Percentiles rank a stretch among this genome's conserved stretches.
Evolutionary conservation across 2,888 invertebrate species (phyloP).

Genomic region (Drosophila heteroneura): DNA sequence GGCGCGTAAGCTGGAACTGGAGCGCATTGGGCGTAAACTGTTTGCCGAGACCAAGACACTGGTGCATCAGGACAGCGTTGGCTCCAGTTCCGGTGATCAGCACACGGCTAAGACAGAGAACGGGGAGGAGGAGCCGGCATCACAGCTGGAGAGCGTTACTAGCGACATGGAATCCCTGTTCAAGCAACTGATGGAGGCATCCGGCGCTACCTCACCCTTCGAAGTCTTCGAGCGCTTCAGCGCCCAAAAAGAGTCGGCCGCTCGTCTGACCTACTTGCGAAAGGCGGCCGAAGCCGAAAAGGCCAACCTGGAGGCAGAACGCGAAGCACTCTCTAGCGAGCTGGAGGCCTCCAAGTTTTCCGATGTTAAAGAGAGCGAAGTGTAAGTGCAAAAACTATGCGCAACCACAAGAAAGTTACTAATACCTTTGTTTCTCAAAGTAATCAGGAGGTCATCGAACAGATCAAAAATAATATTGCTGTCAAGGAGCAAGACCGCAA

Average conservation of each 20-base stretch:
- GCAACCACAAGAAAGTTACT: background rate
- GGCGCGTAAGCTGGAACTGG: conserved; percentile 90
- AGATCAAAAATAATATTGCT: conserved; percentile 88
- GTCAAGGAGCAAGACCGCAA: conserved; percentile 85
- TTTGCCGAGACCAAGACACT: conserved; percentile 88
- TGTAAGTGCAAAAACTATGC: conserved; percentile 86
- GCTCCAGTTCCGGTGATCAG: conserved; percentile 86
- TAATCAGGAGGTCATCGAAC: conserved; percentile 90
- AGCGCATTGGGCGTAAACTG: conserved; percentile 91
- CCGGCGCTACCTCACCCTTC: conserved; percentile 91
- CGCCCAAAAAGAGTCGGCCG: conserved; percentile 90
- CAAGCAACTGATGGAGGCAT: conserved; percentile 91
- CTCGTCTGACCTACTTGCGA: conserved; percentile 89
- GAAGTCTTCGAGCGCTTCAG: conserved; percentile 91
- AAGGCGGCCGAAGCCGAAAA: conserved; percentile 91
- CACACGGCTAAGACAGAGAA: conserved; percentile 83
- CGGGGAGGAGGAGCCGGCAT: conserved; percentile 82
- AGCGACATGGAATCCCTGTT: conserved; percentile 89
- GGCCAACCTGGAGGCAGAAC: conserved; percentile 88
- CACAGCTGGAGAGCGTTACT: conserved; percentile 79
- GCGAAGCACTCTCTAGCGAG: conserved; percentile 89
- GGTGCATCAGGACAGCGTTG: conserved; percentile 88
- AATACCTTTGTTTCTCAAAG: conserved; percentile 83
- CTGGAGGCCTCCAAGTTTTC: conserved; percentile 92
- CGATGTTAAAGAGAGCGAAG: conserved; percentile 92